Evolutionary conservation across 2,797 vertebrate species (phyloP), one percentile per base, ranked within the genome.

Genomic region (Myotis findleyi): DNA sequence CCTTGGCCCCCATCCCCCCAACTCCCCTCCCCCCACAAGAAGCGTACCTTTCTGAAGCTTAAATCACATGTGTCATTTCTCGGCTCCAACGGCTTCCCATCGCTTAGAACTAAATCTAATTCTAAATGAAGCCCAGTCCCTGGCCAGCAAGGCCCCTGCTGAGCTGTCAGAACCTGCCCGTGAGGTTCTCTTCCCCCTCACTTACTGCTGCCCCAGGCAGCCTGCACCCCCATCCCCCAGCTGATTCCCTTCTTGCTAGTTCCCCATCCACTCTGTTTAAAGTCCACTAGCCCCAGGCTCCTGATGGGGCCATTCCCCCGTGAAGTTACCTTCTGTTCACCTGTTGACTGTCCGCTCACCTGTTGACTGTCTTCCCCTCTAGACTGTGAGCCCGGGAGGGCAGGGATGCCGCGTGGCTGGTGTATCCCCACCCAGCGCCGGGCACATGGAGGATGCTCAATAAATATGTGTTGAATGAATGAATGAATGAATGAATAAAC

Each of bases 321-420:
- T 7, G 6, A 81, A 87, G 49, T 73, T 81, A 64, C 89, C 94
- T 62, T 68, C 49, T 44, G 86, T 21, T 66, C 80, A 97, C 94
- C 93, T 97, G 96, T 95, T 94, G 95, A 73, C 57, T 94, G 75
- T 36, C 49, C 53, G 41, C 49, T 89, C 89, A 95, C 96, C 90
- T 96, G 94, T 96, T 94, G 96, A 84, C 90, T 94, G 49, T 83
- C 89, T 84, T 68, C 75, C 49, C 25, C 44, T 83, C 80, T 81
- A 96, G 93, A 96, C 49, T 94, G 95, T 96, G 94, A 95, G 94
- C 95, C 93, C 80, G 59, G 76, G 49, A 90, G 94, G 96, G 91
- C 95, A 96, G 95, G 87, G 89, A 47, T 14, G 20, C 76, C 53
- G 25, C 62, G 25, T 51, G 1, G 13, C 55, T 33, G 5, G 10